Percentiles rank a stretch among this genome's conserved stretches.
phyloP scores from a whole-genome alignment of 2,888 invertebrate genomes.

The Agriopis marginaria region DNA sequence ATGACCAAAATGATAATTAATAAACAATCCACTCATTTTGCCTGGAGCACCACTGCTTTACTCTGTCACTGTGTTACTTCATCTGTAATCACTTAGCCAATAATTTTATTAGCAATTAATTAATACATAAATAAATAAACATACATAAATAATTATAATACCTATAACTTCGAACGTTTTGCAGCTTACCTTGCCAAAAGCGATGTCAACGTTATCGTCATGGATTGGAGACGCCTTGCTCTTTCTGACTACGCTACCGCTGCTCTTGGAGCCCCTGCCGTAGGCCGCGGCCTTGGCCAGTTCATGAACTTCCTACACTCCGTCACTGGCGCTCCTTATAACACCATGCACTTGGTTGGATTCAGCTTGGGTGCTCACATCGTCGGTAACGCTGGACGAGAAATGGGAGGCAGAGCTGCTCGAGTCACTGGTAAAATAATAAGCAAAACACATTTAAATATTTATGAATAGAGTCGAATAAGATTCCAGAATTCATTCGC shows the following conservation, averaged over 20 bases:
- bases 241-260: constrained; percentile 58
- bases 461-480: too few relatives aligned
- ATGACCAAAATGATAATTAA: too few relatives aligned
- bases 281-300: constrained; percentile 62
- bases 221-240: constrained; percentile 65
- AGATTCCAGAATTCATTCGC: not conserved
- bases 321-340: constrained; percentile 51
- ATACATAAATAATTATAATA: not conserved
- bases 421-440: constrained; percentile 60
- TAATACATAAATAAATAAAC: too few relatives aligned
- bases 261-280: constrained; percentile 55
- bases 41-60: too few relatives aligned
- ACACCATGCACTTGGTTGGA: constrained; percentile 62
- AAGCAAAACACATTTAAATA: not conserved
- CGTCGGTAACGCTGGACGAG: constrained; percentile 63
- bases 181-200: constrained; percentile 43
- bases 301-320: constrained; percentile 57
- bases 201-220: constrained; percentile 62
- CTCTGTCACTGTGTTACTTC: too few relatives aligned
- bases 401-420: constrained; percentile 53
- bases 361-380: constrained; percentile 69
- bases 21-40: too few relatives aligned
- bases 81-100: too few relatives aligned
- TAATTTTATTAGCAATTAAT: too few relatives aligned
- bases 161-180: not conserved